These are phyloP conservation scores for Myotis davidii DNA, from an alignment of 2,113 vertebrate genomes.

Conservation along the genomic window DNA sequence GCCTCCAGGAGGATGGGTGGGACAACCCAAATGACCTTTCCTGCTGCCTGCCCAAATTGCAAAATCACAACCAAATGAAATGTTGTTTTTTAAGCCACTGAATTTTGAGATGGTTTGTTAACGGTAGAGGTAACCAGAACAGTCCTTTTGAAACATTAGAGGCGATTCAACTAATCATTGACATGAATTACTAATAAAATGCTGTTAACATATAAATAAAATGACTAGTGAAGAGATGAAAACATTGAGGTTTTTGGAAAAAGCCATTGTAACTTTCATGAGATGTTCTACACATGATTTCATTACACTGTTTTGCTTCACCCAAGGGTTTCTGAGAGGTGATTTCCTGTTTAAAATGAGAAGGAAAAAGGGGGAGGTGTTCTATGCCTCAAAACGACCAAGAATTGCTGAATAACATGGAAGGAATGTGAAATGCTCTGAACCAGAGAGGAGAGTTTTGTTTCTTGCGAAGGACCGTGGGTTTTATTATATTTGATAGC, in stretches of 20 bases:
- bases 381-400: conserved; percentile 27
- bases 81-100: not conserved
- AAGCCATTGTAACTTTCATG: not conserved
- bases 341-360: conserved; percentile 66
- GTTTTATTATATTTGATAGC: not conserved
- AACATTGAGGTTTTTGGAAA: not conserved
- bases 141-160: not conserved
- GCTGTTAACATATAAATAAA: not conserved
- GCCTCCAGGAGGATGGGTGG: not conserved
- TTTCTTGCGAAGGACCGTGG: not conserved
- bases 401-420: not conserved
- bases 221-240: not conserved
- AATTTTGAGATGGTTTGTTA: not conserved
- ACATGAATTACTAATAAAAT: not conserved
- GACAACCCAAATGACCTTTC: not conserved
- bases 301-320: conserved; percentile 46
- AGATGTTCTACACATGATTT: conserved; percentile 23
- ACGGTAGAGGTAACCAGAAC: not conserved
- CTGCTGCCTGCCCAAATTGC: not conserved
- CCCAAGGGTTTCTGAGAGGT: conserved; percentile 7
- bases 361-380: not conserved
- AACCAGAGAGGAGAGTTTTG: conserved; percentile 15
- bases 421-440: conserved; percentile 50
- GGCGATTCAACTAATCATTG: not conserved
- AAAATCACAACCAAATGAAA: not conserved